phyloP scores from a whole-genome alignment of 2,888 invertebrate species.

The Macrophya annulata region DNA sequence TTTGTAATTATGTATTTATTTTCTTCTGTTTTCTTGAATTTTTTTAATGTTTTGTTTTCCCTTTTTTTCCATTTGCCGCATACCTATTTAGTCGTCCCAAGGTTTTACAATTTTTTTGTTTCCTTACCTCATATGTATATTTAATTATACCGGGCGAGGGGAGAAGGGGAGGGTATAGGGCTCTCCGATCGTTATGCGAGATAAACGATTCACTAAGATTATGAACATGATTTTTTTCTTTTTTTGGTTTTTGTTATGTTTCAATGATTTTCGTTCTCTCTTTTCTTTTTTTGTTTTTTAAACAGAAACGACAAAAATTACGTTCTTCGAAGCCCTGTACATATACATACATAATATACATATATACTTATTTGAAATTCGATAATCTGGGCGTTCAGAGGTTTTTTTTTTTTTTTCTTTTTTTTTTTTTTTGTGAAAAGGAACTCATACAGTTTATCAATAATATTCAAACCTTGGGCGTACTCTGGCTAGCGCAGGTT shows the following conservation, averaged over 20 bases:
- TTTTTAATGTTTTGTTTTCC: background rate
- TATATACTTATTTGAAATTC: constrained; percentile 1
- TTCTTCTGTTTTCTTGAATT: background rate
- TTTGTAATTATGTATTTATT: background rate
- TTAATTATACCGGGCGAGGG: background rate
- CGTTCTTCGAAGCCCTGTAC: background rate
- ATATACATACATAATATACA: background rate
- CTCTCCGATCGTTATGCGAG: background rate
- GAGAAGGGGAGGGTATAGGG: background rate
- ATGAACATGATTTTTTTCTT: background rate
- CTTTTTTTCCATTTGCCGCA: constrained; percentile 1
- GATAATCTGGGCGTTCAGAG: background rate
- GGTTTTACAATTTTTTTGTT: background rate
- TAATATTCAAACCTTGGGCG: constrained; percentile 31
- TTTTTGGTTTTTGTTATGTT: background rate
- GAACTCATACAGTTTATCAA: background rate
- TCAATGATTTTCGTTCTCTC: background rate
- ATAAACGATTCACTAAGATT: background rate
- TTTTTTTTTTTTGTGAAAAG: constrained; percentile 24
- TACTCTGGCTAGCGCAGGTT: background rate
- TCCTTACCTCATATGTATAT: background rate
- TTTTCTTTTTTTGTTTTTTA: background rate
- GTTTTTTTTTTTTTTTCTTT: constrained; percentile 13
- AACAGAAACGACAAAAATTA: background rate
- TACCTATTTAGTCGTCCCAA: constrained; percentile 8